Evolutionary conservation across 2,888 invertebrate species (phyloP).

Genomic region (Aradus depressus): DNA sequence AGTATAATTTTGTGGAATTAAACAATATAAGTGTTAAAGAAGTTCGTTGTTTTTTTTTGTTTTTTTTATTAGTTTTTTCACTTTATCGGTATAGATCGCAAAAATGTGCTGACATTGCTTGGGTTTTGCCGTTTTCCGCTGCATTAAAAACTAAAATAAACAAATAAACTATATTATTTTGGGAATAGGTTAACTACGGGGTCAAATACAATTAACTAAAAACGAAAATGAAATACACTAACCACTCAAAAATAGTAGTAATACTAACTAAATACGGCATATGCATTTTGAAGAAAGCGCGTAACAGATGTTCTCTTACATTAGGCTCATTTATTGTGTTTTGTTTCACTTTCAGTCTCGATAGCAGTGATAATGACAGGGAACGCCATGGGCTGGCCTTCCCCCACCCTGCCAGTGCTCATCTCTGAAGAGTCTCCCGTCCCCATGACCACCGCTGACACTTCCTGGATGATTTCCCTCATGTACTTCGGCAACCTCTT

Average conservation of each 20-base stretch:
- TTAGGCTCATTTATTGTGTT: not conserved
- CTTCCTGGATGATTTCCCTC: constrained; percentile 31
- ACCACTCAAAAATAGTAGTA: too few species aligned
- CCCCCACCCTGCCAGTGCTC: constrained; percentile 25
- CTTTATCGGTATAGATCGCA: too few species aligned
- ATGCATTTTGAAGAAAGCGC: not conserved
- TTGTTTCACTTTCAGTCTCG: constrained; percentile 21
- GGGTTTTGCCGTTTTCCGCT: too few species aligned
- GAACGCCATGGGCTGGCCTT: constrained; percentile 28
- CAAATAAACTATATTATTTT: not conserved
- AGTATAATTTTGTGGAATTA: too few species aligned
- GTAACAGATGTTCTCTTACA: not conserved
- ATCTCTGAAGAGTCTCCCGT: constrained; percentile 23
- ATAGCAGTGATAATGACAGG: constrained; percentile 27
- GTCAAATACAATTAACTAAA: too few species aligned
- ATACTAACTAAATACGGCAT: not conserved
- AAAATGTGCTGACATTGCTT: too few species aligned
- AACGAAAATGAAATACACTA: too few species aligned
- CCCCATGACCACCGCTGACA: constrained; percentile 24
- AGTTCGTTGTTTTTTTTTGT: too few species aligned
- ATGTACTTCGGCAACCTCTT: constrained; percentile 30
- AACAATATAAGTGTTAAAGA: too few species aligned
- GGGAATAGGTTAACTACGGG: too few species aligned
- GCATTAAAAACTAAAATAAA: too few species aligned
- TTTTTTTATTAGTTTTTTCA: too few species aligned